Evolutionary conservation across 2,888 invertebrate genomes (phyloP).

Genomic region (Epsilonema sp.): DNA sequence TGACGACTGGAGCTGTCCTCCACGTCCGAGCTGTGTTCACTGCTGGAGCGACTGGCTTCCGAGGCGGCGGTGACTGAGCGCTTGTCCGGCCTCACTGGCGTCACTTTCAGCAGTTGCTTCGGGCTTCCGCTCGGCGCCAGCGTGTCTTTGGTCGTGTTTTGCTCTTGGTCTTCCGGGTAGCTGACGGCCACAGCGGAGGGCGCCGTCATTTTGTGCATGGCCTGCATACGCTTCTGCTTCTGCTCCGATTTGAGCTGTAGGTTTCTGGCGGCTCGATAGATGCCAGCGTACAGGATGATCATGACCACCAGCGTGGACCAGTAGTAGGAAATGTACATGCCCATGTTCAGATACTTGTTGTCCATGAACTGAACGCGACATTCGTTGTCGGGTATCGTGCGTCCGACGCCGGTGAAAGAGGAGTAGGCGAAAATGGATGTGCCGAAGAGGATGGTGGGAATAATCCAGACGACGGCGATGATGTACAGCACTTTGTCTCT

Average conservation of each 20-base stretch:
- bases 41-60: background rate
- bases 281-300: constrained; percentile 83
- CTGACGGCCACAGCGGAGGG: background rate
- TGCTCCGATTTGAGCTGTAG: constrained; percentile 93
- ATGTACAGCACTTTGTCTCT: constrained; percentile 76
- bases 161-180: background rate
- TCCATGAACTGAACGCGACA: constrained; percentile 93
- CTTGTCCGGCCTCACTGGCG: background rate
- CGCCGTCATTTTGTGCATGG: constrained; percentile 72
- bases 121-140: background rate
- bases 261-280: constrained; percentile 86
- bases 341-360: constrained; percentile 88
- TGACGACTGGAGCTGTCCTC: background rate
- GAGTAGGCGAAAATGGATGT: constrained; percentile 98
- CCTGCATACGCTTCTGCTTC: constrained; percentile 82
- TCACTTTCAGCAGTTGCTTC: background rate
- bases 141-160: background rate
- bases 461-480: constrained; percentile 88
- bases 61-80: background rate
- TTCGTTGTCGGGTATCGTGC: constrained; percentile 61
- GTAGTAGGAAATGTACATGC: constrained; percentile 70
- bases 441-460: constrained; percentile 84
- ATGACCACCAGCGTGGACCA: constrained; percentile 91
- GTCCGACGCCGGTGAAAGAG: constrained; percentile 64
- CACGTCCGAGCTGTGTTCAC: constrained; percentile 5